Percentiles rank a stretch among this genome's conserved stretches.
phyloP scores from a whole-genome alignment of 2,113 vertebrate species.

The Sakesphorus luctuosus region DNA sequence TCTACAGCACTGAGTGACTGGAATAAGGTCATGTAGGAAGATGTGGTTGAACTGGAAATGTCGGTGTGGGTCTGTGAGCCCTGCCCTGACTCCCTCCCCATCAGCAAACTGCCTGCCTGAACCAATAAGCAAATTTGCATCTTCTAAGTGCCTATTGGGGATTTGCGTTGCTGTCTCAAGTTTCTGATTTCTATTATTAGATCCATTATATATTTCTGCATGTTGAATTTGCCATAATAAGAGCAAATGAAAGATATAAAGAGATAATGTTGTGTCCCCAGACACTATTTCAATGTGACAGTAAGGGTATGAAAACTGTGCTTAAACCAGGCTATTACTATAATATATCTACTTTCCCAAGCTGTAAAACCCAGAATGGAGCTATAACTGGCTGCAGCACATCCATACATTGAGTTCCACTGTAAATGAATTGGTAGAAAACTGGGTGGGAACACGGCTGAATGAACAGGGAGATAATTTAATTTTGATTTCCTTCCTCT shows the following conservation, averaged over 20 bases:
- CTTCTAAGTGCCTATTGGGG: accelerated
- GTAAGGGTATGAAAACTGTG: not conserved
- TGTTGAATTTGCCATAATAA: not conserved
- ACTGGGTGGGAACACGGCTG: not conserved
- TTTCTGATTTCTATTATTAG: conserved; percentile 4
- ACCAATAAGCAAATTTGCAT: not conserved
- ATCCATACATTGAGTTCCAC: not conserved
- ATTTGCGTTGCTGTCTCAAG: not conserved
- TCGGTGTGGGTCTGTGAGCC: not conserved
- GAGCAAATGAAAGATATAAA: not conserved
- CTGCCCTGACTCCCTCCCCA: not conserved
- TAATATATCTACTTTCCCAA: not conserved
- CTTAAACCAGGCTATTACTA: conserved; percentile 20
- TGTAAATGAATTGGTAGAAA: not conserved
- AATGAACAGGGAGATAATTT: not conserved
- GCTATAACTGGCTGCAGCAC: not conserved
- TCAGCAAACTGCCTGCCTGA: not conserved
- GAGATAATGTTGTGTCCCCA: not conserved
- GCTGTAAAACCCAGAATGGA: not conserved
- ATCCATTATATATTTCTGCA: not conserved
- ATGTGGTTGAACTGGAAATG: conserved; percentile 18
- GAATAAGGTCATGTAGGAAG: not conserved
- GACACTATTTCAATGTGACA: not conserved
- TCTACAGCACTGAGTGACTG: not conserved
- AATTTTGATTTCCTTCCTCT: not conserved